Percentiles rank a stretch among this genome's conserved stretches.
These are phyloP conservation scores for Dysdera silvatica DNA, from an alignment of 1,140 invertebrate genomes.

Conservation along the genomic window DNA sequence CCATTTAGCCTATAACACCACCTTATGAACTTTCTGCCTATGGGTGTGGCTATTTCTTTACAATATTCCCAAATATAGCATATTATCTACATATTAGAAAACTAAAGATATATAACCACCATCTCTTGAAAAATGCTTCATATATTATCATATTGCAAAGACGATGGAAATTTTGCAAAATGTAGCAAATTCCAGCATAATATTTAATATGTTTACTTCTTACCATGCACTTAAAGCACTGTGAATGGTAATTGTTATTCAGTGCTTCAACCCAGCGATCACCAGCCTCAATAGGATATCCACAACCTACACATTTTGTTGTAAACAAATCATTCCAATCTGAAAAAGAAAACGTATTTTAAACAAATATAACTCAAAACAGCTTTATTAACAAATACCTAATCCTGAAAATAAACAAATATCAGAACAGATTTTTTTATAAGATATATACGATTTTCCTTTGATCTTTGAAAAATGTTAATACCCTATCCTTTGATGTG, in stretches of 20 bases:
- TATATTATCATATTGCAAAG: not conserved
- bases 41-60: no score
- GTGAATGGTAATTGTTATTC: conserved; percentile 97
- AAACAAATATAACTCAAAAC: not conserved
- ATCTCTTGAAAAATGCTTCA: not conserved
- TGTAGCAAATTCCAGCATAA: not conserved
- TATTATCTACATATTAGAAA: not conserved
- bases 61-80: not conserved
- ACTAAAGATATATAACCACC: not conserved
- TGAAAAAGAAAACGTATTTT: not conserved
- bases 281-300: conserved; percentile 97
- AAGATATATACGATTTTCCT: no score
- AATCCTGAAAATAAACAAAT: no score
- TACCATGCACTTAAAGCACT: conserved; percentile 97
- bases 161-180: not conserved
- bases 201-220: not conserved
- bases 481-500: not conserved
- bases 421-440: no score
- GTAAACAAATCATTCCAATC: conserved; percentile 98
- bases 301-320: conserved; percentile 95
- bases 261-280: conserved; percentile 99
- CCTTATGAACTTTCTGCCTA: no score
- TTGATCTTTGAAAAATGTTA: no score
- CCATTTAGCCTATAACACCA: no score
- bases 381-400: no score